Evolutionary conservation across 1,140 invertebrate genomes (phyloP).

Genomic region (Sinonovacula constricta): DNA sequence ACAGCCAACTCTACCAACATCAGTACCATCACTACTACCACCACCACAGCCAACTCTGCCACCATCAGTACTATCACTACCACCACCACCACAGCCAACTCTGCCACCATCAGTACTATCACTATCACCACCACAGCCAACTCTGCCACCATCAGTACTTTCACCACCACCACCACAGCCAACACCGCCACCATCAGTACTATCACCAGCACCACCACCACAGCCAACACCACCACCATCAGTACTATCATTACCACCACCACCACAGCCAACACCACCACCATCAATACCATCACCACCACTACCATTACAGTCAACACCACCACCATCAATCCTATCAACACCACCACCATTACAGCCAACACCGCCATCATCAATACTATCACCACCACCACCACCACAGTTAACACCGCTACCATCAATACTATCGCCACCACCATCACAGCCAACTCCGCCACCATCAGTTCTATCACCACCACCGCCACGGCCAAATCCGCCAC

Average conservation of each 20-base stretch:
- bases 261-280: neutral
- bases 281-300: constrained; percentile 1
- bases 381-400: constrained; percentile 3
- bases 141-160: neutral
- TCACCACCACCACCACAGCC: neutral
- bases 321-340: neutral
- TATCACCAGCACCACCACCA: too few relatives aligned
- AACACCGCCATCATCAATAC: neutral
- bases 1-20: neutral
- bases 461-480: neutral
- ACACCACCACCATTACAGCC: neutral
- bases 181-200: neutral
- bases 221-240: too few relatives aligned
- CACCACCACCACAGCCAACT: neutral
- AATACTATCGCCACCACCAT: neutral
- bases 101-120: neutral
- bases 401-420: neutral
- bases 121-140: neutral
- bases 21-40: neutral
- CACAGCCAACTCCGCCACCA: too few relatives aligned
- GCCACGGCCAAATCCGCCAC: neutral
- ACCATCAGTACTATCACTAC: constrained; percentile 1
- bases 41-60: neutral
- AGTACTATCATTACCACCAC: neutral
- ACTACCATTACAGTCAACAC: neutral